Percentiles rank a stretch among this genome's conserved stretches.
phyloP scores from a whole-genome alignment of 1,140 invertebrate species.

The Magallana angulata region DNA sequence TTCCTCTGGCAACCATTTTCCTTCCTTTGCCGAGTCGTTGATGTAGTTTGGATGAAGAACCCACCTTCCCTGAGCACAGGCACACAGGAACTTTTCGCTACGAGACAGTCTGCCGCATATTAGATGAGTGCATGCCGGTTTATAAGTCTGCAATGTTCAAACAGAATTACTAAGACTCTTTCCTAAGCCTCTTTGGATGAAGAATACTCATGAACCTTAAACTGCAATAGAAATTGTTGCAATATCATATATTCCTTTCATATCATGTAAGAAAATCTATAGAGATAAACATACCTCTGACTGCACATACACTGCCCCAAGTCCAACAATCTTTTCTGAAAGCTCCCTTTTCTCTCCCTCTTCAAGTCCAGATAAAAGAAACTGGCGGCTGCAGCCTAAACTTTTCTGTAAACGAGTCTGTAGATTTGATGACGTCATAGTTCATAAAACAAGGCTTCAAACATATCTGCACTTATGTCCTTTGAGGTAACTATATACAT shows the following conservation, averaged over 20 bases:
- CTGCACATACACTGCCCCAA: constrained; percentile 62
- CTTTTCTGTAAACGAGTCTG: constrained; percentile 35
- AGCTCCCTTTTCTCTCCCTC: constrained; percentile 54
- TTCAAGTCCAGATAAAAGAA: constrained; percentile 62
- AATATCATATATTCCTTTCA: no score
- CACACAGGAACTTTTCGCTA: constrained; percentile 69
- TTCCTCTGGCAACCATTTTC: constrained; percentile 64
- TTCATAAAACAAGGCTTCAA: not conserved
- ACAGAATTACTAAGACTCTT: no score
- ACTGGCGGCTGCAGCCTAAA: constrained; percentile 36
- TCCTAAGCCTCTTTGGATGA: no score
- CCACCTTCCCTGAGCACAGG: constrained; percentile 69
- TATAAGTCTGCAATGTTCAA: constrained; percentile 58
- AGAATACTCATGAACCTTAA: no score
- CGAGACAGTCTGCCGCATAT: constrained; percentile 63
- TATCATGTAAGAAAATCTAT: no score
- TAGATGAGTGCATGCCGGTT: constrained; percentile 63
- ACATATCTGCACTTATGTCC: no score
- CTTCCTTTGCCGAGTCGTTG: constrained; percentile 44
- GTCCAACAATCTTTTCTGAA: constrained; percentile 45
- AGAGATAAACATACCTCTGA: constrained; percentile 53
- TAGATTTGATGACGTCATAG: not conserved
- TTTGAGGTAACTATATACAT: not conserved
- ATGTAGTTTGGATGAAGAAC: constrained; percentile 62
- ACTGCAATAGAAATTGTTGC: no score